Evolutionary conservation across 2,113 vertebrate species (phyloP).

Genomic region (Arvicanthis niloticus): DNA sequence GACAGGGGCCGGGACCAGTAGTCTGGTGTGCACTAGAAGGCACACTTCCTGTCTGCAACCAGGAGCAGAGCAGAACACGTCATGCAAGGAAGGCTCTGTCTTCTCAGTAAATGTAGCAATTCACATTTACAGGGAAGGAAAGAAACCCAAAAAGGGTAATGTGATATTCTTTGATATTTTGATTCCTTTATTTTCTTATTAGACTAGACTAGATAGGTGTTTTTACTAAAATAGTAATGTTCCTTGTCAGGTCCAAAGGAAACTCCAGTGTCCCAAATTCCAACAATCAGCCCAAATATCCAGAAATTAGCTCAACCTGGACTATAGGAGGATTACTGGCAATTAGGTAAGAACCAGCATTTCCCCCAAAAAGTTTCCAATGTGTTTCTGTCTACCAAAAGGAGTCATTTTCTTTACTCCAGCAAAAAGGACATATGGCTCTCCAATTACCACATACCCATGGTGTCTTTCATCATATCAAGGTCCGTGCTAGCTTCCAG

Average conservation of each 20-base stretch:
- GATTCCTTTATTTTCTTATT: slow-evolving; percentile 18
- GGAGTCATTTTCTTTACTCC: neutral
- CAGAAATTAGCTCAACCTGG: neutral
- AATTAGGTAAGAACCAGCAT: neutral
- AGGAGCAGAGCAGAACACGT: neutral
- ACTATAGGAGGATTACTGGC: neutral
- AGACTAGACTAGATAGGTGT: neutral
- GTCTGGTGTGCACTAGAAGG: neutral
- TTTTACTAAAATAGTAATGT: neutral
- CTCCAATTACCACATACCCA: neutral
- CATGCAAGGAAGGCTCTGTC: neutral
- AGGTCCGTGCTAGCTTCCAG: neutral
- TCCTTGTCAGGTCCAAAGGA: neutral
- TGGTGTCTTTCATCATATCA: neutral
- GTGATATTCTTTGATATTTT: neutral
- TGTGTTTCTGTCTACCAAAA: neutral
- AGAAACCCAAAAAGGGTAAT: neutral
- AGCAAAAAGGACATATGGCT: neutral
- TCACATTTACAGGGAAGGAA: neutral
- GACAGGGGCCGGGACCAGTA: neutral
- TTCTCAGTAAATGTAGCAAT: neutral
- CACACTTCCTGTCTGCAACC: neutral
- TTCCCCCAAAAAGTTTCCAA: neutral
- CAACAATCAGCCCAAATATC: neutral
- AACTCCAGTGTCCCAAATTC: neutral